Percentiles rank a stretch among this genome's conserved stretches.
Conservation (phyloP, 2,797 vertebrate species). For the Otolemur crassicaudatus region DNA sequence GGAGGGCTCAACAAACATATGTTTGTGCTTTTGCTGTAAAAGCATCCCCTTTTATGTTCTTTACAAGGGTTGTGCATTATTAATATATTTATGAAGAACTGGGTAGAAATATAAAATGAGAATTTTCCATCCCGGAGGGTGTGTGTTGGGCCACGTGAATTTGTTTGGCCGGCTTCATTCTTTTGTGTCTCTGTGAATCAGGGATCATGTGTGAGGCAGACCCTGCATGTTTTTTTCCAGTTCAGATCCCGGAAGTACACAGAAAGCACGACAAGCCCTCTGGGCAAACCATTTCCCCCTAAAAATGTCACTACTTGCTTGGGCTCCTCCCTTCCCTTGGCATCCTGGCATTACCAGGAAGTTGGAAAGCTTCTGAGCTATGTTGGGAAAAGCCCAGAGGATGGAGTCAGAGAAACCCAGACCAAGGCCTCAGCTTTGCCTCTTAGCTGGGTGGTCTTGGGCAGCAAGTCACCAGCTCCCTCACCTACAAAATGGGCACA, state of each 20-base stretch:
- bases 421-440: neutral
- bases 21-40: conserved; percentile 41
- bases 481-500: neutral
- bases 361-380: neutral
- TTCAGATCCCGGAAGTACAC: conserved; percentile 59
- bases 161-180: neutral
- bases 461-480: neutral
- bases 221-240: conserved; percentile 27
- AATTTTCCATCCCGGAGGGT: conserved; percentile 53
- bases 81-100: neutral
- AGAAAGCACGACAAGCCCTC: conserved; percentile 32
- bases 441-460: neutral
- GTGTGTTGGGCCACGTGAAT: neutral
- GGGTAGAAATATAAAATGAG: neutral
- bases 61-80: neutral
- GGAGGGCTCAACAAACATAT: neutral
- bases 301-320: neutral
- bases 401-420: neutral
- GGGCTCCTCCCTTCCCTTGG: no score
- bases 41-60: neutral
- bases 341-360: neutral
- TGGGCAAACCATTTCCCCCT: neutral
- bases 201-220: conserved; percentile 58
- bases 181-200: conserved; percentile 70
- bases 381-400: neutral